phyloP scores from a whole-genome alignment of 2,888 invertebrate genomes.

The Poecilobothrus nobilitatus region DNA sequence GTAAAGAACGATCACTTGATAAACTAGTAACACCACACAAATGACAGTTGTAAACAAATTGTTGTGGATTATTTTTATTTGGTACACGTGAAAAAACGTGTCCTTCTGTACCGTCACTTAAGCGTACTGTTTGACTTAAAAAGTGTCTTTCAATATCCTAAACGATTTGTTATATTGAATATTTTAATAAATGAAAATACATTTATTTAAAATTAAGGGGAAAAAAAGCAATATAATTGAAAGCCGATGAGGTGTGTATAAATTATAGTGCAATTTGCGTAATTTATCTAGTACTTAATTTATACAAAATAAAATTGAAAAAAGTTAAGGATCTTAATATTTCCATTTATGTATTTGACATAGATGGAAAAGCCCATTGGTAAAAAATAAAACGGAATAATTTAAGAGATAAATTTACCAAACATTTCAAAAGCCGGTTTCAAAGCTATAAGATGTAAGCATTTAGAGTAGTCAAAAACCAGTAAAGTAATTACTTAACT shows the following conservation, averaged over 20 bases:
- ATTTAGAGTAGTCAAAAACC: too few relatives aligned
- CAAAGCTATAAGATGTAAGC: too few relatives aligned
- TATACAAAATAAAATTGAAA: too few relatives aligned
- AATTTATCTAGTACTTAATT: too few relatives aligned
- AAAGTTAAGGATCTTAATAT: not conserved
- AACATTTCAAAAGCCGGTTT: too few relatives aligned
- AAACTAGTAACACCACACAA: constrained; percentile 45
- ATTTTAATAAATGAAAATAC: not conserved
- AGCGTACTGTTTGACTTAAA: constrained; percentile 25
- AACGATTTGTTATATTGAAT: not conserved
- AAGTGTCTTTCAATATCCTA: constrained; percentile 25
- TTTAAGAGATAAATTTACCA: too few relatives aligned
- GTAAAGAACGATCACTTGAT: constrained; percentile 25
- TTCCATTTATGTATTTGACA: not conserved
- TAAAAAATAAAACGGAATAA: too few relatives aligned
- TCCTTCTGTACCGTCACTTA: constrained; percentile 45
- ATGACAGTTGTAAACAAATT: constrained; percentile 48
- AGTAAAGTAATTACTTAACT: too few relatives aligned
- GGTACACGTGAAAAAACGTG: constrained; percentile 47
- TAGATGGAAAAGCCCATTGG: too few relatives aligned
- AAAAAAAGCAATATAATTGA: not conserved
- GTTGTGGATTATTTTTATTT: constrained; percentile 42
- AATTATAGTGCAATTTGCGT: not conserved
- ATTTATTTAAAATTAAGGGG: not conserved
- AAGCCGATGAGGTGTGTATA: not conserved